These are phyloP conservation scores for Pollachius pollachius DNA, from an alignment of 2,113 vertebrate genomes.

Conservation along the genomic window DNA sequence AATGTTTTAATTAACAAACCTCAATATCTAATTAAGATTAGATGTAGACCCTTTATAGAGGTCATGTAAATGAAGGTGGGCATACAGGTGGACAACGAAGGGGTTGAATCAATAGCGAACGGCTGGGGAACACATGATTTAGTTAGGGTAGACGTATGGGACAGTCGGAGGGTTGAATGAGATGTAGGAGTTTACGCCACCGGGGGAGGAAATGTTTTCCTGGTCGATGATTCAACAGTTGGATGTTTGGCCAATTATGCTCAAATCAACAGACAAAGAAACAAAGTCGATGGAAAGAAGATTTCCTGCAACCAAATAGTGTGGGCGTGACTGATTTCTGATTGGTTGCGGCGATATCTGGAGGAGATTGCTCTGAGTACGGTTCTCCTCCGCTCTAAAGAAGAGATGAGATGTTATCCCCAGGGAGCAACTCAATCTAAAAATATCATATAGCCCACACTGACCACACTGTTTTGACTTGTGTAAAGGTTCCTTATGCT, in stretches of 20 bases:
- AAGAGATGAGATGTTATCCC: no score
- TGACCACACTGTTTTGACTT: no score
- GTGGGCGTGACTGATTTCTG: no score
- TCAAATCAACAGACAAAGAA: background rate
- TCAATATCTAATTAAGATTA: constrained; percentile 77
- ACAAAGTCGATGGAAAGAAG: no score
- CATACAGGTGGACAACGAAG: constrained; percentile 28
- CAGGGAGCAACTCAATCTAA: no score
- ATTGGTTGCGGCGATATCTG: no score
- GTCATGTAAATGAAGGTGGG: constrained; percentile 62
- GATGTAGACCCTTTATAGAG: constrained; percentile 69
- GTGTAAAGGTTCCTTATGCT: no score
- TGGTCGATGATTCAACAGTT: background rate
- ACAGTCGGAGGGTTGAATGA: constrained; percentile 22
- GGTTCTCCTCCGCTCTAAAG: no score
- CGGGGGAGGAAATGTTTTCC: background rate
- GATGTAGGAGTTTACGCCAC: background rate
- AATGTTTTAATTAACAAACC: constrained; percentile 76
- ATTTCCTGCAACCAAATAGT: no score
- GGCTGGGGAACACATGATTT: constrained; percentile 32
- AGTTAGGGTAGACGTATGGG: constrained; percentile 17
- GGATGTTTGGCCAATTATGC: background rate
- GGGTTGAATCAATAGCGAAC: constrained; percentile 54
- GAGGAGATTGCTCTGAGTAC: no score
- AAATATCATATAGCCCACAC: no score